phyloP scores from a whole-genome alignment of 2,113 vertebrate genomes.

The Fregetta grallaria region DNA sequence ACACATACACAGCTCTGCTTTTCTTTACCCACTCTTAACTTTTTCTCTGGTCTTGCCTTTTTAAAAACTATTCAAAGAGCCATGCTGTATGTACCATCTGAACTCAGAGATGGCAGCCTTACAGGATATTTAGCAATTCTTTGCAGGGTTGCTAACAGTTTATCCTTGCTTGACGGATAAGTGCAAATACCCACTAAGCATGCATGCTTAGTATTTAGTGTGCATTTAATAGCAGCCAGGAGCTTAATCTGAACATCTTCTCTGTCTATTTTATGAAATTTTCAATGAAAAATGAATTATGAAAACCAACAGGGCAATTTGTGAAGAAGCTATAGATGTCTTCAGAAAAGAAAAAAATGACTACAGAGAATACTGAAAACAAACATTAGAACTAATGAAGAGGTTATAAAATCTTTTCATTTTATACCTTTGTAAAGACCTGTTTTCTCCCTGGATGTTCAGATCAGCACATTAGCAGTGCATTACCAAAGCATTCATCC shows the following conservation, averaged over 20 bases:
- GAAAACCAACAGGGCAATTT: not conserved
- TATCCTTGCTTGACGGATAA: not conserved
- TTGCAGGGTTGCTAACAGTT: not conserved
- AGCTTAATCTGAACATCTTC: not conserved
- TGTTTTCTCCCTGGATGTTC: not conserved
- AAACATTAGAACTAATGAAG: not conserved
- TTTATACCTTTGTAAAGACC: not conserved
- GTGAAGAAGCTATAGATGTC: not conserved
- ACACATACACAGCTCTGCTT: not conserved
- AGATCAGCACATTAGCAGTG: not conserved
- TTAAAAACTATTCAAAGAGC: not conserved
- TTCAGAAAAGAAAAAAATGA: not conserved
- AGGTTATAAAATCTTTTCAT: not conserved
- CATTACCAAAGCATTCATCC: not conserved
- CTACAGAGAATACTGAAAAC: not conserved
- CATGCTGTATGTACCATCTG: rapidly evolving
- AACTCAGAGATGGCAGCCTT: not conserved
- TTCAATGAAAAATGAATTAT: not conserved
- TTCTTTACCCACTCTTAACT: not conserved
- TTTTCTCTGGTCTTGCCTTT: not conserved
- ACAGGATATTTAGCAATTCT: not conserved
- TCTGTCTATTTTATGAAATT: not conserved
- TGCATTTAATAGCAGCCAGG: not conserved
- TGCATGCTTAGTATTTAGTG: not conserved
- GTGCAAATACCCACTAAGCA: not conserved